These are phyloP conservation scores for Lycophotia porphyrea DNA, from an alignment of 2,888 invertebrate species.

Conservation along the genomic window DNA sequence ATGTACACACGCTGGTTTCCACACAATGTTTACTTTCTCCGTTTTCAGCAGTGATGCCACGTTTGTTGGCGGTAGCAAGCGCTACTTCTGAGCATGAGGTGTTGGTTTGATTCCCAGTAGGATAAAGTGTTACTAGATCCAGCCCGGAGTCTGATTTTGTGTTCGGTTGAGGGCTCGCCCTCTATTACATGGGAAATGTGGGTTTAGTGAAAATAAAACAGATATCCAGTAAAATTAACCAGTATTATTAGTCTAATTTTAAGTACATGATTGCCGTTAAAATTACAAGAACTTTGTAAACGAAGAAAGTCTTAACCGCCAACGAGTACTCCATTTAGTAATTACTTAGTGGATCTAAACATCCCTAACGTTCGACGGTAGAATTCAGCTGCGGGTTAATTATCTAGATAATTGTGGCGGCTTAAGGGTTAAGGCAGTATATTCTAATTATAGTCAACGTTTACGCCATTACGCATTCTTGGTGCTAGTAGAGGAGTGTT, in stretches of 20 bases:
- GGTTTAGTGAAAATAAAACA: neutral
- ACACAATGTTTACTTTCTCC: neutral
- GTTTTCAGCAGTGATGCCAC: neutral
- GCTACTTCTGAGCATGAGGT: neutral
- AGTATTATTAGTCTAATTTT: neutral
- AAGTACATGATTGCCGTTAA: neutral
- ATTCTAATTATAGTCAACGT: conserved; percentile 61
- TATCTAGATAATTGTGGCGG: conserved; percentile 70
- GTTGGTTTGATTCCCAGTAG: neutral
- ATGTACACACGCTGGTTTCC: neutral
- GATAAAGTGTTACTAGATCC: neutral
- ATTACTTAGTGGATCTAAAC: conserved; percentile 45
- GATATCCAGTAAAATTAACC: neutral
- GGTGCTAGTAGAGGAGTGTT: conserved; percentile 36
- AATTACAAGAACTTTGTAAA: conserved; percentile 1
- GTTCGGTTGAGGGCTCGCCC: too few species aligned
- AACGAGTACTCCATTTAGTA: conserved; percentile 29
- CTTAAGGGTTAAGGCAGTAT: conserved; percentile 62
- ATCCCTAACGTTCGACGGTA: conserved; percentile 47
- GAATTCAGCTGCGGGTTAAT: conserved; percentile 65
- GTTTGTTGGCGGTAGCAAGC: neutral
- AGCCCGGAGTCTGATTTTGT: neutral
- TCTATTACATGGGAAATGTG: neutral
- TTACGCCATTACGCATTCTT: conserved; percentile 54
- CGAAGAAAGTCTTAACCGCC: neutral